phyloP scores from a whole-genome alignment of 2,797 vertebrate genomes.

The Channallabes apus region DNA sequence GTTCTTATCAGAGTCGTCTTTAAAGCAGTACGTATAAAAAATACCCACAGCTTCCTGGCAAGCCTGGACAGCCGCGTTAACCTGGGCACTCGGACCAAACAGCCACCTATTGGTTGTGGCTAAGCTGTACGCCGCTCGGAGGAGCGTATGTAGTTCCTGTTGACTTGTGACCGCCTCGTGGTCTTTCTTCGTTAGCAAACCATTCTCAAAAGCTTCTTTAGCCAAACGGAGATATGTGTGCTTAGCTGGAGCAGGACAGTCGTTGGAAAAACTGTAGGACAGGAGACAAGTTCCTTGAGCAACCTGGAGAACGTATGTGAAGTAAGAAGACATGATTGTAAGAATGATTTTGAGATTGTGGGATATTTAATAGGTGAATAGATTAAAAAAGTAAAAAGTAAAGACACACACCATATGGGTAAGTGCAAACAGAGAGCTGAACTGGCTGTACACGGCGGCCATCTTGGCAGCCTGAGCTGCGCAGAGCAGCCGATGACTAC shows the following conservation, averaged over 20 bases:
- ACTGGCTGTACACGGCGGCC: slow-evolving; percentile 86
- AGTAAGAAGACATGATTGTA: not conserved
- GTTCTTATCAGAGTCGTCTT: slow-evolving; percentile 68
- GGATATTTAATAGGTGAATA: not conserved
- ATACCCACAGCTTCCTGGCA: slow-evolving; percentile 77
- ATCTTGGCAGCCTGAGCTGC: slow-evolving; percentile 89
- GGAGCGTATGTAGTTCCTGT: slow-evolving; percentile 89
- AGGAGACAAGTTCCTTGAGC: slow-evolving; percentile 85
- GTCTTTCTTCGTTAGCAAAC: slow-evolving; percentile 80
- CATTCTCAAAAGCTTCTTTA: slow-evolving; percentile 84
- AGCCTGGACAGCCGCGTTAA: slow-evolving; percentile 54
- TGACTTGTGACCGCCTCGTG: slow-evolving; percentile 75
- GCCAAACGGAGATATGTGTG: slow-evolving; percentile 74
- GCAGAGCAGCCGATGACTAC: slow-evolving; percentile 79
- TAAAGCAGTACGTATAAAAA: slow-evolving; percentile 73
- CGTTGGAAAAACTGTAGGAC: slow-evolving; percentile 81
- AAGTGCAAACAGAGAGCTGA: slow-evolving; percentile 88
- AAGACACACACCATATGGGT: slow-evolving; percentile 79
- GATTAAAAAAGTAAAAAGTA: not conserved
- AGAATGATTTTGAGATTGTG: not conserved
- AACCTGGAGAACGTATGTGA: slow-evolving; percentile 65
- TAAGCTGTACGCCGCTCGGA: slow-evolving; percentile 87
- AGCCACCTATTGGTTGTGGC: slow-evolving; percentile 76
- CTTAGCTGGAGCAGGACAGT: slow-evolving; percentile 71
- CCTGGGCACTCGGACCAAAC: slow-evolving; percentile 50